Conservation (phyloP, 2,888 invertebrate genomes). For the Agriotes lineatus region DNA sequence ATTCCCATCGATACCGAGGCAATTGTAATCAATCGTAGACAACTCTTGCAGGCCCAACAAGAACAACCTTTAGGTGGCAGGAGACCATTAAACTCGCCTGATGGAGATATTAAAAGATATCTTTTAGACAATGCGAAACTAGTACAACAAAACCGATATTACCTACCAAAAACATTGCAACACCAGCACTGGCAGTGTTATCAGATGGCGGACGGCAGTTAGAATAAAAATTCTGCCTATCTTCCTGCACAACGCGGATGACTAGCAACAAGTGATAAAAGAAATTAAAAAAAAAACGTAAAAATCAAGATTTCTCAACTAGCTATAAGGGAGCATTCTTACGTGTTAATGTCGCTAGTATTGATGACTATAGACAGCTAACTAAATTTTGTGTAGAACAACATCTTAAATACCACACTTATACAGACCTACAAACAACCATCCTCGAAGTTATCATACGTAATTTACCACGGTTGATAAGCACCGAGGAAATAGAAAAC, state of each 20-base stretch:
- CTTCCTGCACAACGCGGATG: not conserved
- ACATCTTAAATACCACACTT: not conserved
- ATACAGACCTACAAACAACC: not conserved
- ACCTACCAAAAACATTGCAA: not conserved
- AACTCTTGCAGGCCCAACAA: not conserved
- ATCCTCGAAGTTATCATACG: too few relatives aligned
- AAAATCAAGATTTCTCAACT: not conserved
- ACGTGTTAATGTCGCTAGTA: not conserved
- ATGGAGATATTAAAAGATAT: too few relatives aligned
- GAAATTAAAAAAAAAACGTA: not conserved
- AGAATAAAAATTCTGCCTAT: too few relatives aligned
- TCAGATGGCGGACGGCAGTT: not conserved
- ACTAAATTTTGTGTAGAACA: not conserved
- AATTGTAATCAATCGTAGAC: not conserved
- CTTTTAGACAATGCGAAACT: too few relatives aligned
- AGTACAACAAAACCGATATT: too few relatives aligned
- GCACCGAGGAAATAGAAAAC: too few relatives aligned
- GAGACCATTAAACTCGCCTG: too few relatives aligned
- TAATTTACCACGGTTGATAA: too few relatives aligned
- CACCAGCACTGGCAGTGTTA: not conserved
- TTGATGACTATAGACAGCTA: too few relatives aligned
- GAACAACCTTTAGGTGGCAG: not conserved
- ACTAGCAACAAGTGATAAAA: not conserved
- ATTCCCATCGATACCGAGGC: too few relatives aligned
- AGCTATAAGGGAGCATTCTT: not conserved